phyloP scores from a whole-genome alignment of 2,113 vertebrate species.

The Xiphias gladius region DNA sequence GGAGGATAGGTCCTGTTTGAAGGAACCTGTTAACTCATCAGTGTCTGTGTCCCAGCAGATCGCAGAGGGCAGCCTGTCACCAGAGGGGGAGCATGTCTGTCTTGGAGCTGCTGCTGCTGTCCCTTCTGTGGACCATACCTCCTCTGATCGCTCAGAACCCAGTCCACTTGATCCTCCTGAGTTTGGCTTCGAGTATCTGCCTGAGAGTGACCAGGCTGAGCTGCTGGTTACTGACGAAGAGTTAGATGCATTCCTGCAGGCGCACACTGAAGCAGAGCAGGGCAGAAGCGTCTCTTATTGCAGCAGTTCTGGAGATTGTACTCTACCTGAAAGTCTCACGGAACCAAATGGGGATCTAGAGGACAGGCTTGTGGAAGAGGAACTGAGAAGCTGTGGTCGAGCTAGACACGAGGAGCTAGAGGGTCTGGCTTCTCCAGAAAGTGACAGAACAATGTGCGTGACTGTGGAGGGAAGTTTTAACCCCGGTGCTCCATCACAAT shows the following conservation, averaged over 20 bases:
- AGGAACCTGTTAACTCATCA: neutral
- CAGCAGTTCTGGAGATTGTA: conserved; percentile 36
- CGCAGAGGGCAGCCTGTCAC: conserved; percentile 51
- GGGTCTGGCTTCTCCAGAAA: conserved; percentile 72
- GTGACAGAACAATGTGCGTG: conserved; percentile 61
- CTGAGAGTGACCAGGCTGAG: conserved; percentile 85
- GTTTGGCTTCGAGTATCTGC: conserved; percentile 83
- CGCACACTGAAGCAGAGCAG: conserved; percentile 79
- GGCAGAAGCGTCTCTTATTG: conserved; percentile 8
- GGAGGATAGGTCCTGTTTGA: neutral
- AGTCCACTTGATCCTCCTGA: conserved; percentile 73
- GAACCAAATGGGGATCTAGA: conserved; percentile 56
- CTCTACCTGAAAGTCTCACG: conserved; percentile 52
- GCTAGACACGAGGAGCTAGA: conserved; percentile 40
- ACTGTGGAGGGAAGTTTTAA: conserved; percentile 56
- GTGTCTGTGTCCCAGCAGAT: conserved; percentile 35
- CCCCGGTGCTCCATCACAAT: conserved; percentile 53
- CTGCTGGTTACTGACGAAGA: conserved; percentile 91
- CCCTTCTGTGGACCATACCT: conserved; percentile 30
- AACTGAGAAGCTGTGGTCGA: conserved; percentile 50
- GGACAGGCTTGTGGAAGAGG: conserved; percentile 54
- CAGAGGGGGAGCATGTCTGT: conserved; percentile 53
- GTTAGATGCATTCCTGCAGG: conserved; percentile 92
- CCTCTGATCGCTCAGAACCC: conserved; percentile 46
- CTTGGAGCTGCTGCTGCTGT: conserved; percentile 1